phyloP scores from a whole-genome alignment of 1,140 invertebrate species.

The Melipona quadrifasciata region DNA sequence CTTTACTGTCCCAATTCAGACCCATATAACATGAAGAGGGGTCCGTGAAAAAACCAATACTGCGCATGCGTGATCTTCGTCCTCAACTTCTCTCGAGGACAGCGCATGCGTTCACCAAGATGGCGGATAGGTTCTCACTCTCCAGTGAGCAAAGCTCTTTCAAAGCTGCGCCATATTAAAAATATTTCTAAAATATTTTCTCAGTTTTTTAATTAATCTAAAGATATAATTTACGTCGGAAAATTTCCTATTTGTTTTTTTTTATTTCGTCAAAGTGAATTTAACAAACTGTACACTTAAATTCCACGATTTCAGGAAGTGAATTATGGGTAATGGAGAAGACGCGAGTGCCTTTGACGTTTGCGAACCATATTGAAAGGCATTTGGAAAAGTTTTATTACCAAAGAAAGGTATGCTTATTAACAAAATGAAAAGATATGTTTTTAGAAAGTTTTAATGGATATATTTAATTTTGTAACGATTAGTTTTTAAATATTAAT shows the following conservation, averaged over 20 bases:
- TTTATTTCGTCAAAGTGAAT: background rate
- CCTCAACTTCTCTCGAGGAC: constrained; percentile 41
- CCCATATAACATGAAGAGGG: constrained; percentile 35
- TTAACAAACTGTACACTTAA: constrained; percentile 13
- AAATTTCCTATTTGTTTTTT: background rate
- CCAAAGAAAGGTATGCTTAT: constrained; percentile 57
- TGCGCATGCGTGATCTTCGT: constrained; percentile 73
- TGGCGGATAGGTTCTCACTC: constrained; percentile 78
- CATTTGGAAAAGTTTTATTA: constrained; percentile 44
- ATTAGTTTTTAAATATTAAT: background rate
- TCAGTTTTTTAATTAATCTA: background rate
- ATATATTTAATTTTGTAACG: background rate
- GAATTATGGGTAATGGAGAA: constrained; percentile 65
- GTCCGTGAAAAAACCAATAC: constrained; percentile 45
- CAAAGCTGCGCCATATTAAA: constrained; percentile 47
- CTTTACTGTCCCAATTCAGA: constrained; percentile 77
- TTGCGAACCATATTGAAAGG: constrained; percentile 65
- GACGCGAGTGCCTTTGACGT: constrained; percentile 53
- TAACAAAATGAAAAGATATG: constrained; percentile 24
- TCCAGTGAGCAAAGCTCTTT: constrained; percentile 69
- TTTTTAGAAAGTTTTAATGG: background rate
- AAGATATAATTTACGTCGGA: background rate
- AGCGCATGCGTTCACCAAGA: constrained; percentile 71
- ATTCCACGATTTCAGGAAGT: constrained; percentile 44
- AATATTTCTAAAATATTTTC: constrained; percentile 12